phyloP scores from a whole-genome alignment of 2,888 invertebrate genomes.

The Nomada flava region DNA sequence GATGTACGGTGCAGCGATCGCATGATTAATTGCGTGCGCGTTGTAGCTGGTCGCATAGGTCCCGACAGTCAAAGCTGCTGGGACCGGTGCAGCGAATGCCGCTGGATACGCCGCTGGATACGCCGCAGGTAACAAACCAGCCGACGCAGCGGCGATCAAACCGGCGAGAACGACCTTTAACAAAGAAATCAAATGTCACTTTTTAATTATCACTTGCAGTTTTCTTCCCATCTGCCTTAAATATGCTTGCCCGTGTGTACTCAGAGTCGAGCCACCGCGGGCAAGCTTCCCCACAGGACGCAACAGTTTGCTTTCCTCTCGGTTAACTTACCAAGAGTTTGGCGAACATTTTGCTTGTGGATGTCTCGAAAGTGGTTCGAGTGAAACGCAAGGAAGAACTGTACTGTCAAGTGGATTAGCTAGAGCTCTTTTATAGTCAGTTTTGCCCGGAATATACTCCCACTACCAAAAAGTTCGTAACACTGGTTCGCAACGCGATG shows the following conservation, averaged over 20 bases:
- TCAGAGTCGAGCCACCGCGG: background rate
- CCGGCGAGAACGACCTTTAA: conserved; percentile 77
- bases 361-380: conserved; percentile 58
- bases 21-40: conserved; percentile 91
- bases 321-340: conserved; percentile 79
- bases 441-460: conserved; percentile 61
- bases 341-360: conserved; percentile 77
- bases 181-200: background rate
- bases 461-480: conserved; percentile 50
- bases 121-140: conserved; percentile 62
- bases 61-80: conserved; percentile 87
- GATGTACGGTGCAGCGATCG: conserved; percentile 88
- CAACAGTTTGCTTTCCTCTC: background rate
- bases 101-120: conserved; percentile 46
- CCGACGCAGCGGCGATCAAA: conserved; percentile 77
- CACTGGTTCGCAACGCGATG: conserved; percentile 44
- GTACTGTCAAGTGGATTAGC: conserved; percentile 70
- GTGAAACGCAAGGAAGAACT: conserved; percentile 73
- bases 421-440: conserved; percentile 76
- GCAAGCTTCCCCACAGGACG: background rate
- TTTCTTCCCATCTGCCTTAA: no score
- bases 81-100: conserved; percentile 81
- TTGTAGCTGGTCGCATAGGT: conserved; percentile 92
- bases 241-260: no score
- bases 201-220: background rate